Percentiles rank a stretch among this genome's conserved stretches.
These are phyloP conservation scores for Leptopilina clavipes DNA, from an alignment of 1,140 invertebrate species.

Conservation along the genomic window DNA sequence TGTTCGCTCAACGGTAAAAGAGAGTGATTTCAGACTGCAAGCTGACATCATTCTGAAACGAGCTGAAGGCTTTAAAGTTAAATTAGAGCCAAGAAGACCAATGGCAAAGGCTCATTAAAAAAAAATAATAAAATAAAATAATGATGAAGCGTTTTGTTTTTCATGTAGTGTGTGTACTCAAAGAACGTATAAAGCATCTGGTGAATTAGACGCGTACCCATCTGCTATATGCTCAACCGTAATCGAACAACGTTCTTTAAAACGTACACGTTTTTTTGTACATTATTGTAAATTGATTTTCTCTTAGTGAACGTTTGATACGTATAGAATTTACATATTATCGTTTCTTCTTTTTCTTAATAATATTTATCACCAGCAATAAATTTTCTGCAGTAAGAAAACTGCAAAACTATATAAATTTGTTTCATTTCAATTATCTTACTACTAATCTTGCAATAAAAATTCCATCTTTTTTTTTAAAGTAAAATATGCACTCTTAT, in stretches of 20 bases:
- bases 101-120: conserved; percentile 53
- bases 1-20: conserved; percentile 80
- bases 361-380: too few relatives aligned
- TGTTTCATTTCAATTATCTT: too few relatives aligned
- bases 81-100: conserved; percentile 79
- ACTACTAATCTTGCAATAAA: too few relatives aligned
- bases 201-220: too few relatives aligned
- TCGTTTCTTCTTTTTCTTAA: conserved; percentile 12
- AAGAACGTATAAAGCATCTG: background rate
- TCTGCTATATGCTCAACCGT: background rate
- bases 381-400: too few relatives aligned
- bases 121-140: background rate
- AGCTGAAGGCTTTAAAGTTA: conserved; percentile 84
- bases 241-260: background rate
- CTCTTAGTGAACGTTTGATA: conserved; percentile 50
- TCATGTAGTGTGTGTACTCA: too few relatives aligned
- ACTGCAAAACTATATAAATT: too few relatives aligned
- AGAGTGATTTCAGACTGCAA: conserved; percentile 84
- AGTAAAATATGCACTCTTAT: too few relatives aligned
- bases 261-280: background rate
- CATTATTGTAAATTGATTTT: conserved; percentile 13
- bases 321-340: conserved; percentile 51
- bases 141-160: too few relatives aligned
- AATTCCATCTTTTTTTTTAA: too few relatives aligned
- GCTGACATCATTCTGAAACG: conserved; percentile 90